Conservation (phyloP, 2,797 vertebrate genomes). For the Anguilla obscura region DNA sequence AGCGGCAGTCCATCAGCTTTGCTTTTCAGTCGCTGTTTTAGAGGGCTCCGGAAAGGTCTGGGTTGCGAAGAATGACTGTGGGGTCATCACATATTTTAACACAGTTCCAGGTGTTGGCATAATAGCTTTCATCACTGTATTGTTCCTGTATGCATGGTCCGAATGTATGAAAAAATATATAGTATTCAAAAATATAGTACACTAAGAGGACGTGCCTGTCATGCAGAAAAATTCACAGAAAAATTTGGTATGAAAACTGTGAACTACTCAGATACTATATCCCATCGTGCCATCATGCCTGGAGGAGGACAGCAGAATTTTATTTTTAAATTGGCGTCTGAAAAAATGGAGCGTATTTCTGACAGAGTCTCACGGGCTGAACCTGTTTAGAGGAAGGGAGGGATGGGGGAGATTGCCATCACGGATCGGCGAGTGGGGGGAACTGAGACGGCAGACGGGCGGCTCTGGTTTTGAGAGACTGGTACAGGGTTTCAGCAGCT, state of each 20-base stretch:
- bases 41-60: background rate
- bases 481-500: too few species aligned
- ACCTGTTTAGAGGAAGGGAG: background rate
- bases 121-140: too few species aligned
- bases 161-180: too few species aligned
- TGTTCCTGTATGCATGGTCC: too few species aligned
- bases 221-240: background rate
- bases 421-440: too few species aligned
- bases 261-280: background rate
- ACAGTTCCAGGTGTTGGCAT: background rate
- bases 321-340: too few species aligned
- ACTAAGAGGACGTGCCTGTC: too few species aligned
- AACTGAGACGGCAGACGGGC: too few species aligned
- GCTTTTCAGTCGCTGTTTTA: background rate
- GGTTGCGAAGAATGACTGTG: too few species aligned
- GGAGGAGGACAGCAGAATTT: background rate
- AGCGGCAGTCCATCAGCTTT: background rate
- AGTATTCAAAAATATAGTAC: too few species aligned
- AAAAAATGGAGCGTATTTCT: background rate
- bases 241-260: background rate
- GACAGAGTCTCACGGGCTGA: background rate
- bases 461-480: too few species aligned
- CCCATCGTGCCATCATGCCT: background rate
- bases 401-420: too few species aligned
- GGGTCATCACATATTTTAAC: background rate